A percentile compares a stretch with the other conserved stretches of the same genome.
These are phyloP conservation scores for Prenolepis imparis DNA, from an alignment of 2,888 invertebrate genomes.

Conservation along the genomic window DNA sequence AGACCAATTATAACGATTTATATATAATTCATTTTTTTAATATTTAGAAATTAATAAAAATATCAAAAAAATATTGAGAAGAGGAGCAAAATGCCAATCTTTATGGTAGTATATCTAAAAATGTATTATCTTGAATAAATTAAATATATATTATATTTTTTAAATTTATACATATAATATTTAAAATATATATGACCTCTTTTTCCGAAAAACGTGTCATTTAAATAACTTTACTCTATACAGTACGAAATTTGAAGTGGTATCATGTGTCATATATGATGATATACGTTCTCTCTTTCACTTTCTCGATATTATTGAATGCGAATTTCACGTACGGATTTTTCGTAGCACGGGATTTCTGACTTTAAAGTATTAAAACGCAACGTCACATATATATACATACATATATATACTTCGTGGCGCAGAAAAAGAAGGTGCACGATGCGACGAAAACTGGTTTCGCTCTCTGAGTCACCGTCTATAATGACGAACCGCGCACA, in stretches of 20 bases:
- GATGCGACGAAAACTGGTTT: slow-evolving; percentile 83
- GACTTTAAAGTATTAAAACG: slow-evolving; percentile 44
- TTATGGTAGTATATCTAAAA: too few relatives aligned
- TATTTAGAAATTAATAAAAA: too few relatives aligned
- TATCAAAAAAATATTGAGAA: too few relatives aligned
- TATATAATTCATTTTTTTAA: too few relatives aligned
- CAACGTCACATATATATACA: slow-evolving; percentile 73
- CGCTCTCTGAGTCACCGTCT: slow-evolving; percentile 84
- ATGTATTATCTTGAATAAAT: too few relatives aligned
- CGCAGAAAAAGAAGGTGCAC: slow-evolving; percentile 74
- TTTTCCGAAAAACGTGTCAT: neutral
- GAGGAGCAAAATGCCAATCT: too few relatives aligned
- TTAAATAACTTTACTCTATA: neutral
- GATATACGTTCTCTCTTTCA: neutral
- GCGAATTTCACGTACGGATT: slow-evolving; percentile 25
- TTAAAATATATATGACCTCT: neutral
- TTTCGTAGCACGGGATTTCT: slow-evolving; percentile 39
- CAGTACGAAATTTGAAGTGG: neutral
- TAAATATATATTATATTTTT: too few relatives aligned
- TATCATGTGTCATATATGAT: neutral
- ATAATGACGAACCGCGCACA: slow-evolving; percentile 82
- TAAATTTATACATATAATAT: too few relatives aligned
- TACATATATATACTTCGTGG: slow-evolving; percentile 66
- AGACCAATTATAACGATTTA: too few relatives aligned
- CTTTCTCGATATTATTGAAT: neutral